Evolutionary conservation across 2,113 vertebrate genomes (phyloP).

Genomic region (Mirounga angustirostris): DNA sequence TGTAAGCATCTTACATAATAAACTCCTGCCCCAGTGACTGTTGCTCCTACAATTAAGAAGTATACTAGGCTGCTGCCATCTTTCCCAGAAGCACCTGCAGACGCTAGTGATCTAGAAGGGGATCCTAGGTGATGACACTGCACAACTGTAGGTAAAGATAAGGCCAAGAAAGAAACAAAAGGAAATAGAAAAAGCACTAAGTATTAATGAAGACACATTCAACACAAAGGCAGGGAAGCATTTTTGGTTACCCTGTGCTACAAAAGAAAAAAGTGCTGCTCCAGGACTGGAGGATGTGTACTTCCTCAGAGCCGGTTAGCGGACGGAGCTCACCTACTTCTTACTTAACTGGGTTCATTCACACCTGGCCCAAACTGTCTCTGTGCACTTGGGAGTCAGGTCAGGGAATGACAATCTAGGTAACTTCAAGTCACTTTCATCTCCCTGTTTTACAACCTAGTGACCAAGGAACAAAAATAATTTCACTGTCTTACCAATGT

Average conservation of each 20-base stretch:
- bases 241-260: conserved; percentile 79
- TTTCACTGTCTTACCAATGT: conserved; percentile 19
- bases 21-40: conserved; percentile 86
- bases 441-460: neutral
- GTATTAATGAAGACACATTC: conserved; percentile 75
- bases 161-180: conserved; percentile 81
- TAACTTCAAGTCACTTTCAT: conserved; percentile 49
- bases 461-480: conserved; percentile 46
- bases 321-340: conserved; percentile 21
- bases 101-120: conserved; percentile 90
- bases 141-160: conserved; percentile 87
- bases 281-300: neutral
- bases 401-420: conserved; percentile 32
- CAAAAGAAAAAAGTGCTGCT: conserved; percentile 47
- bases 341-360: conserved; percentile 6
- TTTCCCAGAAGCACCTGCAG: conserved; percentile 88
- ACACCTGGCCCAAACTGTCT: conserved; percentile 30
- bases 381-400: conserved; percentile 29
- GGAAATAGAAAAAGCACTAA: conserved; percentile 80
- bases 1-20: conserved; percentile 90
- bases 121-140: conserved; percentile 85
- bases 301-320: neutral
- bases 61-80: conserved; percentile 90
- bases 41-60: conserved; percentile 90
- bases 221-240: conserved; percentile 73